Evolutionary conservation across 2,113 vertebrate species (phyloP).

Genomic region (Tylochromis polylepis): DNA sequence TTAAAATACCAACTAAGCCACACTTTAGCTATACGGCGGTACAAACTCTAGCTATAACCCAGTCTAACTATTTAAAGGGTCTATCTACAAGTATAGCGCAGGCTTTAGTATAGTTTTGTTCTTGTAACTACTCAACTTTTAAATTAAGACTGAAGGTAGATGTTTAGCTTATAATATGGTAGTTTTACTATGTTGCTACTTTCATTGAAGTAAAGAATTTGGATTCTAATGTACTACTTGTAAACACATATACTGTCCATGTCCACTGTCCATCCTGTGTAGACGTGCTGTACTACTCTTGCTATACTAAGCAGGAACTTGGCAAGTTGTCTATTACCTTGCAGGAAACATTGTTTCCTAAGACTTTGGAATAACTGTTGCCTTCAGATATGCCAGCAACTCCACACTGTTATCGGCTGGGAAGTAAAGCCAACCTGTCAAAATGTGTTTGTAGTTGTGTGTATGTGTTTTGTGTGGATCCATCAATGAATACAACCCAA

Average conservation of each 20-base stretch:
- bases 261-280: not conserved
- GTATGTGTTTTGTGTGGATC: not conserved
- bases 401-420: constrained; percentile 30
- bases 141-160: not conserved
- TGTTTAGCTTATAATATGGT: not conserved
- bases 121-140: not conserved
- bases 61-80: not conserved
- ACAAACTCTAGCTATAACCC: not conserved
- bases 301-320: not conserved
- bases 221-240: not conserved
- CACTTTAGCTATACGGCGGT: not conserved
- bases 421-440: constrained; percentile 20
- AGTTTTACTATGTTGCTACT: not conserved
- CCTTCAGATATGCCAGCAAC: not conserved
- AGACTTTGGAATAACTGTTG: not conserved
- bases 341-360: constrained; percentile 39
- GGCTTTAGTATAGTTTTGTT: not conserved
- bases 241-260: not conserved
- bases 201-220: not conserved
- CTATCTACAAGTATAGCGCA: not conserved
- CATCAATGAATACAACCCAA: not conserved
- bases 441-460: not conserved
- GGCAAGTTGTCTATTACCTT: not conserved
- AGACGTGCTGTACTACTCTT: not conserved
- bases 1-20: not conserved